These are phyloP conservation scores for Heteromormyrus szaboi DNA, from an alignment of 2,797 vertebrate genomes.

Conservation along the genomic window DNA sequence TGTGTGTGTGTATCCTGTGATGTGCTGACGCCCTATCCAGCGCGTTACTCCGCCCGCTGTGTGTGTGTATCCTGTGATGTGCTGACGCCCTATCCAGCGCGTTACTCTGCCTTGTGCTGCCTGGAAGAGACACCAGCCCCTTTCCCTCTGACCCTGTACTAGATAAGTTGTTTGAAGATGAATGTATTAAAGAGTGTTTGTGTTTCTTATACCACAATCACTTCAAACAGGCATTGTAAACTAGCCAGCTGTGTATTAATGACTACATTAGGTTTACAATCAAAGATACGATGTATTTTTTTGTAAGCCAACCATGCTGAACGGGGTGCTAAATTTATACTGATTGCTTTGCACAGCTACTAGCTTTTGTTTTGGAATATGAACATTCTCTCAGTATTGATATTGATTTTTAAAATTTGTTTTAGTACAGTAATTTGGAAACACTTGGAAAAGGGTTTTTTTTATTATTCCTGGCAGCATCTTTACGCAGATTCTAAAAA, in stretches of 20 bases:
- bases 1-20: no score
- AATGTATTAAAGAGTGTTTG: not conserved
- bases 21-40: no score
- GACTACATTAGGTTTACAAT: not conserved
- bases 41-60: not conserved
- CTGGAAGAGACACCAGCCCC: no score
- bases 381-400: not conserved
- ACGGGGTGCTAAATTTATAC: not conserved
- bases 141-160: not conserved
- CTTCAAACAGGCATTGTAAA: not conserved
- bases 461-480: constrained; percentile 21
- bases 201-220: not conserved
- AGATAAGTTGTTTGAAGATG: not conserved
- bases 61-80: not conserved
- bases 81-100: no score
- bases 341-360: constrained; percentile 8
- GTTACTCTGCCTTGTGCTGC: not conserved
- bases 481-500: constrained; percentile 25
- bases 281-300: not conserved
- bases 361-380: constrained; percentile 9
- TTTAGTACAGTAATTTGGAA: constrained; percentile 26
- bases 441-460: not conserved
- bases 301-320: not conserved
- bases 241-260: not conserved
- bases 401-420: constrained; percentile 18